Evolutionary conservation across 2,113 vertebrate species (phyloP).

Genomic region (Chionomys nivalis): DNA sequence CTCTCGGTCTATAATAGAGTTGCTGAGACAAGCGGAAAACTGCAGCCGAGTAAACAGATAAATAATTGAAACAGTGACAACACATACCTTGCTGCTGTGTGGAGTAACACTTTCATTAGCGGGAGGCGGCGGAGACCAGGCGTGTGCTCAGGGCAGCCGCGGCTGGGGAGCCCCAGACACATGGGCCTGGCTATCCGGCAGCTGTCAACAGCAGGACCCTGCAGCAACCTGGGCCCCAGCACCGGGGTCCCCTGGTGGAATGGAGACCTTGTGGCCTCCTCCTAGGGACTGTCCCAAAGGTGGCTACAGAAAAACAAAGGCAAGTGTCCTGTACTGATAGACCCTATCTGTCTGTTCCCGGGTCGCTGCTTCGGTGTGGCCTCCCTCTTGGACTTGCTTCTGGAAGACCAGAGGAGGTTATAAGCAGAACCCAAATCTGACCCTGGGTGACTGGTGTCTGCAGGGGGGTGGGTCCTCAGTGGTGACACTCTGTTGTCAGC

Average conservation of each 20-base stretch:
- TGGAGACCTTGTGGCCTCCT: neutral
- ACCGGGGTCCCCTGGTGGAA: neutral
- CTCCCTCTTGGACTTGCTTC: neutral
- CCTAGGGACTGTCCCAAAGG: neutral
- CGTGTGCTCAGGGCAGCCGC: fast-evolving
- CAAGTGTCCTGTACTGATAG: fast-evolving
- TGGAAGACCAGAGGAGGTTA: neutral
- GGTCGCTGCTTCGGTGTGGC: too few species aligned
- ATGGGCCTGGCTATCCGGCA: neutral
- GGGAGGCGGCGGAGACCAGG: neutral
- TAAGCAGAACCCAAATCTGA: too few species aligned
- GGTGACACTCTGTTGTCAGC: fast-evolving
- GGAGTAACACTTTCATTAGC: conserved; percentile 78
- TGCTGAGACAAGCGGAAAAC: conserved; percentile 78
- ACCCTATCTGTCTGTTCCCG: fast-evolving
- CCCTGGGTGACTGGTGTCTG: fast-evolving
- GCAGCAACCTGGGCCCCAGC: neutral
- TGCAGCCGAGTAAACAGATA: conserved; percentile 72
- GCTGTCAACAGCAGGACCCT: neutral
- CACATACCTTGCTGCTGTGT: conserved; percentile 74
- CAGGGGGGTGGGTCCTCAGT: fast-evolving
- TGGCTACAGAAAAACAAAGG: neutral
- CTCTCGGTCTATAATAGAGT: conserved; percentile 69
- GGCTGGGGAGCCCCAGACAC: neutral
- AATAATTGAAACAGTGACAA: conserved; percentile 76